Base-by-base conservation (phyloP, 2,797 vertebrate genomes). In the Anabas testudineus region DNA sequence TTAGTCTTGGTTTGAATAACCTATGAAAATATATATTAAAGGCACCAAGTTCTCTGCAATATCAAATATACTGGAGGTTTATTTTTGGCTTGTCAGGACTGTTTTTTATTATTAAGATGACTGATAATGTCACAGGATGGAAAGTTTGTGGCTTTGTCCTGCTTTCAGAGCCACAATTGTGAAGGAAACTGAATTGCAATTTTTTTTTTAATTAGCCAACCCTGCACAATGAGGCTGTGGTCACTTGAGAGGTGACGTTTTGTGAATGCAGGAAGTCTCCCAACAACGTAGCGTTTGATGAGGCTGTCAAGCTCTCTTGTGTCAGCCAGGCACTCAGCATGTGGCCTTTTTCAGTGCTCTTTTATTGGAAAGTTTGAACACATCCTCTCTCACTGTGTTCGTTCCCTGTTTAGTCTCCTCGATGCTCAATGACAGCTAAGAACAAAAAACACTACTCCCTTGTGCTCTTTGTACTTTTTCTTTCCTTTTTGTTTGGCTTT, bases 331-430 rank as follows among this genome's bases (percentile, higher is more conserved):
- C 83, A 71, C 91, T 82, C 92, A 88, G 90, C 88, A 63, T 91
- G 92, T 80, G 87, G 84, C 91, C 86, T 76, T 71, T 74, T 72
- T 84, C 77, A 83, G 45, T 67, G 37, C 57, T 32, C 73, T 72
- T 87, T 83, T 84, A 80, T 87, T 57, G 77, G 71, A 68, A 88
- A 89, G 86, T 90, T 89, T 88, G 83, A 85, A 93, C 88, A 91
- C 87, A 88, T 82, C 84, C 80, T 76, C 76, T 75, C 54, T 84
- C 60, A 14, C 78, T 78, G 67, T 65, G 83, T 81, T 78, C 74
- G 67, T 68, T 85, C 84, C 79, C 80, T 36, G 76, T 85, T 88
- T 74, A 78, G 74, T 65, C 74, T 80, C 71, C 60, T 71, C 34
- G 64, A 73, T 45, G 46, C 79, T 74, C 66, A 80, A 59, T 80